Conservation (phyloP, 1,140 invertebrate species). For the Drosophila sturtevanti region DNA sequence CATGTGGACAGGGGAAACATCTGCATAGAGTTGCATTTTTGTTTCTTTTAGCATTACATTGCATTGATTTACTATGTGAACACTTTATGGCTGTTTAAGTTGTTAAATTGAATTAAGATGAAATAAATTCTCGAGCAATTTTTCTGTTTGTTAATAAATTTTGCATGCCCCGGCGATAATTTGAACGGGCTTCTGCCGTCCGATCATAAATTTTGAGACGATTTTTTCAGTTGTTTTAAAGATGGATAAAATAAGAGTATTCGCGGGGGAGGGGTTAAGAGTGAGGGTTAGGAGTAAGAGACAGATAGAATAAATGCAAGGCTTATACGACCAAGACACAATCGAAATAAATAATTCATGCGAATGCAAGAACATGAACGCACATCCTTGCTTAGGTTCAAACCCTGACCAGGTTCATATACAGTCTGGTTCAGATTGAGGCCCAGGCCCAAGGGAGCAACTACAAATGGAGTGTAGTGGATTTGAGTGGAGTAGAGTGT, state of each 20-base stretch:
- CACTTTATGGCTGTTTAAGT: conserved; percentile 83
- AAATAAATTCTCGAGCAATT: conserved; percentile 80
- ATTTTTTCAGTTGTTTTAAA: conserved; percentile 25
- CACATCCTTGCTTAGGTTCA: conserved; percentile 43
- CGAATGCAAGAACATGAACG: conserved; percentile 54
- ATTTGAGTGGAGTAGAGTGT: not conserved
- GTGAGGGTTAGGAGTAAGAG: not conserved
- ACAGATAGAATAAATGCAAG: conserved; percentile 55
- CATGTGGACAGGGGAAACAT: conserved; percentile 50
- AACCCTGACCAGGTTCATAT: conserved; percentile 15
- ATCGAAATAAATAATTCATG: conserved; percentile 81
- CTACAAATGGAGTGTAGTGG: conserved; percentile 66
- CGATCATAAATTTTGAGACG: conserved; percentile 52
- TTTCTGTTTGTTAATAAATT: conserved; percentile 82
- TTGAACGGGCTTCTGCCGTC: conserved; percentile 63
- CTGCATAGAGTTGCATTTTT: conserved; percentile 47
- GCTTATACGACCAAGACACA: conserved; percentile 42
- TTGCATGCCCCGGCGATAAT: conserved; percentile 75
- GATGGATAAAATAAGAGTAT: conserved; percentile 17
- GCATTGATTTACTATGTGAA: conserved; percentile 82
- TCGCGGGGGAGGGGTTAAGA: not conserved
- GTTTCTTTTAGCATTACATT: conserved; percentile 18
- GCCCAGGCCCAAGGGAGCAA: conserved; percentile 66
- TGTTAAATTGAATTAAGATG: conserved; percentile 83
- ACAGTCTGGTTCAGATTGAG: conserved; percentile 55